Evolutionary conservation across 2,797 vertebrate species (phyloP), one percentile per base, ranked within the genome.

Genomic region (Ataeniobius toweri): DNA sequence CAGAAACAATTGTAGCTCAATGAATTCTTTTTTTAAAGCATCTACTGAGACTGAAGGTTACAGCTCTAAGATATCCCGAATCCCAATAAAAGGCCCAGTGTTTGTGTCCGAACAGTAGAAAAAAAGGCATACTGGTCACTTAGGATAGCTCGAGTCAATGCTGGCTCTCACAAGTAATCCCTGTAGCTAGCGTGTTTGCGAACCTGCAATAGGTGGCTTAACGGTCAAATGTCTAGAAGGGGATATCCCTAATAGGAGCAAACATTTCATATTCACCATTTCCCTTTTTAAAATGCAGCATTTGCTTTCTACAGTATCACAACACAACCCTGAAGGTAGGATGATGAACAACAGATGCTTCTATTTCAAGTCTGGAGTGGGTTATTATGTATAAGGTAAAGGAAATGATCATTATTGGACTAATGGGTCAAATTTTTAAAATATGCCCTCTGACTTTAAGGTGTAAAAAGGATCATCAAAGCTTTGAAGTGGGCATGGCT

Each of bases 41-140:
- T 76, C 3, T 61, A 63, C 44, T 1, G 0, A 61, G 71, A 31
- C 46, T 79, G 5, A 77, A 71, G 55, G 74, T 73, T 41, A 81
- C 80, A 89, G 50, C 76, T 63, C 36, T 39, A 73, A 75, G 26
- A 81, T 67, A 74, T 70, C 14, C 46, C 46, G 39, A 61, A 56
- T 76, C 74, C 28, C 70, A 6, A 20, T 58, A 71, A 81, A 87
- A 84, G 56, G 56, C 59, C 86, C 41, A 16, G 0, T 22, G 59
- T 84, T 80, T 56, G 61, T 46, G 61, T 81, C 48, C 76, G 56
- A 80, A 74, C 59, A 83, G 80, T 79, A 84, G 79, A 63, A 85
- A 92, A 90, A 88, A 91, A 90, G 85, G 89, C 88, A 90, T 77
- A 84, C 58, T 77, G 88, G 88, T 86, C 36, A 28, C 24, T 74